Evolutionary conservation across 2,888 invertebrate species (phyloP), one percentile per base, ranked within the genome.

Genomic region (Scaptodrosophila latifasciaeformis): DNA sequence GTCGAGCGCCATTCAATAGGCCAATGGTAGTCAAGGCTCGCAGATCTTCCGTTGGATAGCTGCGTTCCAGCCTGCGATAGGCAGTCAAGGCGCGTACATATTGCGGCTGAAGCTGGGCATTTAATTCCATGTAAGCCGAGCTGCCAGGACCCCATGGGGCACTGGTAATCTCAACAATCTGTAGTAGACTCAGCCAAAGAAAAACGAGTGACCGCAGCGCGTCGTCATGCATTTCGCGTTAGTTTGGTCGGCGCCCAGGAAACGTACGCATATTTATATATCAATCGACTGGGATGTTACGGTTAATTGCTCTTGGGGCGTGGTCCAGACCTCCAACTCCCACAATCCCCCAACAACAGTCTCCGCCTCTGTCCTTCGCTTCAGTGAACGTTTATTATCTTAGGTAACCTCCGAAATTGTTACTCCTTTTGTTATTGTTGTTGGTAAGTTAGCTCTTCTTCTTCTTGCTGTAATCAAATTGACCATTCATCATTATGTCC

Each of bases 1-100:
- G 70, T 10, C 80, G 62, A 2, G 84, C 84, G 0, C 86, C 86
- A 40, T 85, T 81, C 0, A 86, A 53, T 15, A 86, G 55, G 0
- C 85, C 86, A 2, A 86, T 62, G 0, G 82, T 75, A 1, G 82
- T 83, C 4, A 86, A 50, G 0, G 81, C 78, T 13, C 74, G 71
- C 12, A 86, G 49, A 39, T 86, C 85, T 39, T 82, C 58, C 1
- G 69, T 70, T 2, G 83, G 59, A 39, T 84, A 51, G 44, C 68
- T 81, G 2, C 77, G 62, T 59, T 85, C 80, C 13, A 86, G 49
- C 18, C 80, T 69, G 2, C 77, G 81, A 54, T 84, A 83, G n/a
- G 82, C 84, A 5, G 67, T 51, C 49, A 85, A 55, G 0, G 85
- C 81, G 10, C 77, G 78, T 10, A 83, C 19, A 15, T 82, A 84